Evolutionary conservation across 2,888 invertebrate species (phyloP).

Genomic region (Epistrophe grossulariae): DNA sequence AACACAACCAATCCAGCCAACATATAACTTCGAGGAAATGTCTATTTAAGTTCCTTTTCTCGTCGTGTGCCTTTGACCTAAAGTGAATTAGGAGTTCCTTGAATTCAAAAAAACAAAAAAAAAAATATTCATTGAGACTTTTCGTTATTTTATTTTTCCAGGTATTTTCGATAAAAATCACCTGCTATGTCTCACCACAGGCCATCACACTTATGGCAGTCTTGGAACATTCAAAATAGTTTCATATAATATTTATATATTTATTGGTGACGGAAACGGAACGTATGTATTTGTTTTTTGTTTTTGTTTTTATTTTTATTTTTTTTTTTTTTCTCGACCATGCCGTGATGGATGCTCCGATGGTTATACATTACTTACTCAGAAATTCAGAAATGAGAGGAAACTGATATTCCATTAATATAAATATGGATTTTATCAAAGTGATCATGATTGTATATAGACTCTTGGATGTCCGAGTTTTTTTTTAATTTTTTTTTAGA

Average conservation of each 20-base stretch:
- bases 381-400: not conserved
- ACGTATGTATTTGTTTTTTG: not conserved
- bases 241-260: slow-evolving; percentile 53
- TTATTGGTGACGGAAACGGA: slow-evolving; percentile 29
- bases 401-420: not conserved
- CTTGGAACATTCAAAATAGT: slow-evolving; percentile 16
- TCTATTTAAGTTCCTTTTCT: slow-evolving; percentile 22
- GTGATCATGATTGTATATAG: not conserved
- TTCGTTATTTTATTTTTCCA: slow-evolving; percentile 22
- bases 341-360: not conserved
- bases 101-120: slow-evolving; percentile 20
- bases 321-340: not conserved
- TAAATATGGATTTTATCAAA: not conserved
- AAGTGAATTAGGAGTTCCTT: slow-evolving; percentile 20
- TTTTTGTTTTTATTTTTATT: not conserved
- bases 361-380: not conserved
- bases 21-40: slow-evolving; percentile 1
- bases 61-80: slow-evolving; percentile 46
- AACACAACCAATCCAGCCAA: slow-evolving; percentile 26
- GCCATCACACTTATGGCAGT: slow-evolving; percentile 34
- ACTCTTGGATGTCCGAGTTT: no score
- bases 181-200: slow-evolving; percentile 35
- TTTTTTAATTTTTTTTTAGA: no score
- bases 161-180: slow-evolving; percentile 34
- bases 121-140: slow-evolving; percentile 19